phyloP scores from a whole-genome alignment of 2,113 vertebrate species.

The Sula dactylatra region DNA sequence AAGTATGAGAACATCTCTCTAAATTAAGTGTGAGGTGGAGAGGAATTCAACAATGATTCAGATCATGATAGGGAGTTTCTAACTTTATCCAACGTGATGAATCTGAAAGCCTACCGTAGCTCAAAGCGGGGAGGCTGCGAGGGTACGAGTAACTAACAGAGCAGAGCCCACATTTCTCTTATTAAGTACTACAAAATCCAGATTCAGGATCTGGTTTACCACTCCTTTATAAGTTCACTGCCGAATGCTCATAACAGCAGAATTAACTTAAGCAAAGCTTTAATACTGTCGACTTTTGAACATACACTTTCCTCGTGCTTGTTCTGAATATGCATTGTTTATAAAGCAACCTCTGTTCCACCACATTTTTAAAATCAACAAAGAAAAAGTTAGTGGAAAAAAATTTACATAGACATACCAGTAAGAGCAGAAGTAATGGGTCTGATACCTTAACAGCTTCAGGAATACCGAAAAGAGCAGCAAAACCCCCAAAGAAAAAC shows the following conservation, averaged over 20 bases:
- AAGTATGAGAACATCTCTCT: background rate
- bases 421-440: background rate
- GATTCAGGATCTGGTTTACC: background rate
- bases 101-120: background rate
- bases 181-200: background rate
- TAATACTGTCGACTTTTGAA: background rate
- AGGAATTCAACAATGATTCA: background rate
- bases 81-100: background rate
- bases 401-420: background rate
- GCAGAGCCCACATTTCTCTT: background rate
- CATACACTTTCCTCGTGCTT: background rate
- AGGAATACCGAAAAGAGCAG: background rate
- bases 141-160: background rate
- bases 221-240: background rate
- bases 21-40: background rate
- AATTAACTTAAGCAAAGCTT: background rate
- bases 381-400: background rate
- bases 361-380: background rate
- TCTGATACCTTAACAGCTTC: background rate
- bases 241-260: background rate
- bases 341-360: background rate
- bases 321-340: background rate
- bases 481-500: background rate
- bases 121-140: background rate
- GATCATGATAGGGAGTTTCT: background rate